Evolutionary conservation across 2,888 invertebrate species (phyloP), one percentile per base, ranked within the genome.

Genomic region (Liodrosophila aerea): DNA sequence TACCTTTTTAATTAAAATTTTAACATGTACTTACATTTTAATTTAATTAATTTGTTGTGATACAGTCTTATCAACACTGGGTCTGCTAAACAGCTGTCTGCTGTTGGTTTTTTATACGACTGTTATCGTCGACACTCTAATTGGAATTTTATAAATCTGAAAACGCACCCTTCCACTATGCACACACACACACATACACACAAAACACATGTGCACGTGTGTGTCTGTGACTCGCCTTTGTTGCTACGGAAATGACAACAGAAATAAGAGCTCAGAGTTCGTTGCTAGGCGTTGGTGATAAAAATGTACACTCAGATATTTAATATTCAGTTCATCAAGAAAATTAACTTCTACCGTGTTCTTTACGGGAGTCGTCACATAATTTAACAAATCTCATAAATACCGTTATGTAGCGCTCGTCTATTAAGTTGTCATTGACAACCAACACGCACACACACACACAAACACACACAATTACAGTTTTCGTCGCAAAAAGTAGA

Each of bases 21-120:
- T 7, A 27, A 57, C n/a, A n/a, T n/a, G n/a, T 73, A 73, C 80
- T 78, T 82, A 82, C 83, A 64, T 72, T 78, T 22, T 22, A 22
- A 22, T 22, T 22, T 22, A 5, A 5, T 22, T 22, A 2, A 5
- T 4, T 22, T 22, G 22, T 22, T 22, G 22, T 22, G 58, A 68
- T 22, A 4, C 22, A 22, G 22, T 33, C 13, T 22, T 22, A 22
- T 22, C 22, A 22, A 22, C 22, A 22, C 22, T 22, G 22, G 2
- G 3, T 22, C 3, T 5, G 22, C 22, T 22, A 4, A 22, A 22
- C 22, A 22, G 22, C 22, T 22, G 22, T 22, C 22, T 22, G 22
- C 7, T 1, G 11, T 33, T 33, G 12, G n/a, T n/a, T n/a, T n/a
- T n/a, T n/a, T n/a, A n/a, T n/a, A n/a, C n/a, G n/a, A n/a, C n/a